Evolutionary conservation across 2,113 vertebrate species (phyloP), one percentile per base, ranked within the genome.

Genomic region (Anoura caudifer): DNA sequence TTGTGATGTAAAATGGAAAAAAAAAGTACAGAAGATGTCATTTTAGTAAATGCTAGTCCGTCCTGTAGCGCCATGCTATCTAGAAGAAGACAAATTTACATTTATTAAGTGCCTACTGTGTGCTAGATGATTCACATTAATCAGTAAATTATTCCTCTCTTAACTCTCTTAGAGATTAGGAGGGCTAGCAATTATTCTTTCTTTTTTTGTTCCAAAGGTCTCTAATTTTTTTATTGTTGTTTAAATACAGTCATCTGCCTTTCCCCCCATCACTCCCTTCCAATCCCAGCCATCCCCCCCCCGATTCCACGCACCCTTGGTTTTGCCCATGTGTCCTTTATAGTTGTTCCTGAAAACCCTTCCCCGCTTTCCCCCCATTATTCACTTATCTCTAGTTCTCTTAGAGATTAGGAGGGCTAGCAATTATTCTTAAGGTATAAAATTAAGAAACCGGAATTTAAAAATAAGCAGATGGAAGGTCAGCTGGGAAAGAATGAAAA

Each of bases 401-500:
- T 56, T 56, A 90, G 16, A 52, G 8, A 65, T 90, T 59, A 88
- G 3, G 1, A 81, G 4, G 6, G 4, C 0, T 26, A 65, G 3
- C 2, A 17, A 24, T 82, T 45, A 5, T 75, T 54, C 2, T 56
- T 79, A 69, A 33, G 67, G 3, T 43, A 4, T 28, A 84, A 90
- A 80, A 45, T 31, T 47, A 88, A 19, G 31, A 90, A 90, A 45
- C 16, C 56, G 26, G 24, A 59, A 59, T 59, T 24, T 10, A 59
- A 26, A 59, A 59, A 26, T 56, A 72, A 87, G 33, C 45, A 94
- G 19, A 63, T 36, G 3, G 13, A 59, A 56, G 19, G 9, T 89
- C 19, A 36, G 2, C 26, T n/a, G 1, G 4, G 24, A 43, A 4
- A 91, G 24, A 24, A 63, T 0, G 24, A 7, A 4, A 3, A 17